Percentiles rank a stretch among this genome's conserved stretches.
Conservation (phyloP, 2,113 vertebrate species). For the Pycnonotus jocosus region DNA sequence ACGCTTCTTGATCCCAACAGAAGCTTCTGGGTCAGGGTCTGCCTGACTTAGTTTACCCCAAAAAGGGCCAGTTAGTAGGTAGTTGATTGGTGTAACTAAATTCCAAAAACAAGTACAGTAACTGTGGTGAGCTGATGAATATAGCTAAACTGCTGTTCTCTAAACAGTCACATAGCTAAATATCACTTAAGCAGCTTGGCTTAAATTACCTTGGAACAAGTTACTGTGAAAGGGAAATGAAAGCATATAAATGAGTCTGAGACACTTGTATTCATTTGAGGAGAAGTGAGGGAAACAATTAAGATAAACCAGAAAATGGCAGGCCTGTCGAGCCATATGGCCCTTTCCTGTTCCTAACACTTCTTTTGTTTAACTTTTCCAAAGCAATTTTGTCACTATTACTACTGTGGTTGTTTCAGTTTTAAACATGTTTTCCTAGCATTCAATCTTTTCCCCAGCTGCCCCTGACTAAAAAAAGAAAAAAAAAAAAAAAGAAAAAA, state of each 20-base stretch:
- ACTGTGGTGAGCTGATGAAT: conserved; percentile 15
- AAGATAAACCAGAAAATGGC: conserved; percentile 65
- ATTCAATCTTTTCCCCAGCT: conserved; percentile 54
- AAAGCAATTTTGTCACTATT: conserved; percentile 62
- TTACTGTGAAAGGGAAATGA: conserved; percentile 61
- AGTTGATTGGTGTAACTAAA: background rate
- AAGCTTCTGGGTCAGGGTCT: background rate
- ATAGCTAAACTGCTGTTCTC: conserved; percentile 42
- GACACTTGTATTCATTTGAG: conserved; percentile 58
- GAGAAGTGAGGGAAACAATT: conserved; percentile 59
- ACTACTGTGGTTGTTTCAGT: conserved; percentile 50
- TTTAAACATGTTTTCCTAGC: conserved; percentile 56
- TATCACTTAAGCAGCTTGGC: conserved; percentile 58
- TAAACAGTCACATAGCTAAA: conserved; percentile 58
- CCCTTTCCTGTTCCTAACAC: conserved; percentile 54
- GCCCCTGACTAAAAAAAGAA: background rate
- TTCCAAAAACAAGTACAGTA: conserved; percentile 35
- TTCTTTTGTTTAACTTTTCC: conserved; percentile 60
- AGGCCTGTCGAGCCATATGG: conserved; percentile 41
- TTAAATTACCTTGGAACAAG: conserved; percentile 63
- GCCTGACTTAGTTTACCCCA: background rate
- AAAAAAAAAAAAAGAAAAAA: background rate
- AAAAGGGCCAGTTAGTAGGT: background rate
- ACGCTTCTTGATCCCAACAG: background rate
- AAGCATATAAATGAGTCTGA: conserved; percentile 55